Conservation (phyloP, 2,113 vertebrate species). For the Xyrauchen texanus region DNA sequence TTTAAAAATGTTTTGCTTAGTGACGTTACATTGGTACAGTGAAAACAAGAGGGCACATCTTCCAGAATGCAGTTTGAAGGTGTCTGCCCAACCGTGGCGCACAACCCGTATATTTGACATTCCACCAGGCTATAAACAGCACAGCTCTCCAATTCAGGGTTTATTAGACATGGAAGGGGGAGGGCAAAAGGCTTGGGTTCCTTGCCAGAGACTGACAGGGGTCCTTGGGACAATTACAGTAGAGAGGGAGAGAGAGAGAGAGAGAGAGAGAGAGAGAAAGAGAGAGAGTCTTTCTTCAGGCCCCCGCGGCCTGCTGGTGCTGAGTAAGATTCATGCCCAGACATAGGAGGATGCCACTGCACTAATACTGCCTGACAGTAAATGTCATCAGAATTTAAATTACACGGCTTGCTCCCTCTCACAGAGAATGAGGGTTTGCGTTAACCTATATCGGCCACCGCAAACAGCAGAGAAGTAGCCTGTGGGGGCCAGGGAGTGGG, state of each 20-base stretch:
- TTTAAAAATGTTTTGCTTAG: background rate
- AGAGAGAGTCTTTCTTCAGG: slow-evolving; percentile 60
- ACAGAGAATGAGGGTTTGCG: slow-evolving; percentile 70
- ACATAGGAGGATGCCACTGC: slow-evolving; percentile 67
- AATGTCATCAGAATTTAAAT: slow-evolving; percentile 85
- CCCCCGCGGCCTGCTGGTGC: slow-evolving; percentile 69
- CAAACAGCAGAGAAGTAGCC: slow-evolving; percentile 61
- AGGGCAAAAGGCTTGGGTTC: slow-evolving; percentile 54
- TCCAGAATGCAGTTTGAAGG: slow-evolving; percentile 14
- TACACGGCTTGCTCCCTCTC: slow-evolving; percentile 71
- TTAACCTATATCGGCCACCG: slow-evolving; percentile 74
- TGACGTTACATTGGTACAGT: slow-evolving; percentile 38
- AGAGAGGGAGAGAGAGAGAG: slow-evolving; percentile 53
- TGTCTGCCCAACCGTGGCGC: slow-evolving; percentile 39
- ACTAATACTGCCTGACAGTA: slow-evolving; percentile 80
- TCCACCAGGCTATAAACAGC: slow-evolving; percentile 62
- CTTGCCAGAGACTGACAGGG: slow-evolving; percentile 56
- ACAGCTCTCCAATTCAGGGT: slow-evolving; percentile 46
- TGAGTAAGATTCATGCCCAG: slow-evolving; percentile 73
- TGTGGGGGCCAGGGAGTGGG: slow-evolving; percentile 25
- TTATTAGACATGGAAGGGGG: slow-evolving; percentile 14
- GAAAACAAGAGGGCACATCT: background rate
- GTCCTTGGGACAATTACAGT: slow-evolving; percentile 67
- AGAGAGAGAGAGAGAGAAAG: background rate
- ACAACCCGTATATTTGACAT: slow-evolving; percentile 65